Percentiles rank a stretch among this genome's conserved stretches.
phyloP scores from a whole-genome alignment of 2,888 invertebrate species.

The Chironomus tentans region DNA sequence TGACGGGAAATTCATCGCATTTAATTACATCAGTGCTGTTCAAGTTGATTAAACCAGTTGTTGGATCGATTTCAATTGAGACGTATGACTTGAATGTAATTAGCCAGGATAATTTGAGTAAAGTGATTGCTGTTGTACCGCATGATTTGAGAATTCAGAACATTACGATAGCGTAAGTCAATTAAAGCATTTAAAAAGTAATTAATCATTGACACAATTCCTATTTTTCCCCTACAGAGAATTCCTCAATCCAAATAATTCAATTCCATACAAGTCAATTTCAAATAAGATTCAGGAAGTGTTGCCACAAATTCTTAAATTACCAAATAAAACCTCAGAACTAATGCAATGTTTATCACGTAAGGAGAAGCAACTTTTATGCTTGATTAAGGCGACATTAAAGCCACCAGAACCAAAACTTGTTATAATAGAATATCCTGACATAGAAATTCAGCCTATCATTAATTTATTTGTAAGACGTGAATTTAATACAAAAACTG shows the following conservation, averaged over 20 bases:
- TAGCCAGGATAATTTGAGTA: not conserved
- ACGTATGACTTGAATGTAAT: not conserved
- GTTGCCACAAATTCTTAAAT: slow-evolving; percentile 7
- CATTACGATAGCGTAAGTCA: slow-evolving; percentile 14
- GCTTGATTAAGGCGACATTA: not conserved
- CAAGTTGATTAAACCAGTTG: not conserved
- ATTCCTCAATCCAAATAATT: slow-evolving; percentile 15
- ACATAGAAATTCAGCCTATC: slow-evolving; percentile 15
- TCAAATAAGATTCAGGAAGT: not conserved
- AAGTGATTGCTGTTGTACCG: slow-evolving; percentile 9
- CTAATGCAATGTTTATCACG: not conserved
- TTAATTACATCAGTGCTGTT: slow-evolving; percentile 11
- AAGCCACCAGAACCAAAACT: slow-evolving; percentile 14
- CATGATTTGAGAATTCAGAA: slow-evolving; percentile 11
- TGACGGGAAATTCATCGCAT: slow-evolving; percentile 14
- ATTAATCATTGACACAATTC: too few species aligned
- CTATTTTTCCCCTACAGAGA: slow-evolving; percentile 4
- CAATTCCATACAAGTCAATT: slow-evolving; percentile 9
- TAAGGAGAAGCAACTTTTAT: slow-evolving; percentile 8
- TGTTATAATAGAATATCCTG: slow-evolving; percentile 25
- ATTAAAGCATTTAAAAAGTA: not conserved
- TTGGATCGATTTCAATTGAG: slow-evolving; percentile 2
- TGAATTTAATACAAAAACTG: slow-evolving; percentile 24
- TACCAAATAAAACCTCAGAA: slow-evolving; percentile 16
- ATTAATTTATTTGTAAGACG: slow-evolving; percentile 16